Percentiles rank a stretch among this genome's conserved stretches.
phyloP scores from a whole-genome alignment of 2,888 invertebrate species.

The Heliconius cydno region DNA sequence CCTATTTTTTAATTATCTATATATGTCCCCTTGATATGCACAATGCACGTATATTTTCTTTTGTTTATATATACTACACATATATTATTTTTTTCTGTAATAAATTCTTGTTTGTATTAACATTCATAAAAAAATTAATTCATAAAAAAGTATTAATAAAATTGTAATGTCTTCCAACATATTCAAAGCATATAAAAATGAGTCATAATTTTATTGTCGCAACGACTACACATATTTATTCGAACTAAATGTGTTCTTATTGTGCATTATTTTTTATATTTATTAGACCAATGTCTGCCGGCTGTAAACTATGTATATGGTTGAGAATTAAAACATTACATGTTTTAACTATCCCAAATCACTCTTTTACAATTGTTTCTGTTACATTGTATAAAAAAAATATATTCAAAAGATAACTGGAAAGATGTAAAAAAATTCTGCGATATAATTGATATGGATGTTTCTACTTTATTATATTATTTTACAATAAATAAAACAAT shows the following conservation, averaged over 20 bases:
- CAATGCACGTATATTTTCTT: neutral
- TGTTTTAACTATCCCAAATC: too few relatives aligned
- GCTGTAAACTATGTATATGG: neutral
- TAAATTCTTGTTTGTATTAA: neutral
- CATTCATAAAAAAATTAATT: neutral
- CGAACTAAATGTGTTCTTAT: neutral
- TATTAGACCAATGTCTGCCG: neutral
- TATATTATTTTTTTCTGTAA: neutral
- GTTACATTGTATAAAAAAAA: too few relatives aligned
- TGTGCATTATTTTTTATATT: neutral
- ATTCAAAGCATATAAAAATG: neutral
- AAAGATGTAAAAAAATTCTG: too few relatives aligned
- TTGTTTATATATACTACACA: neutral
- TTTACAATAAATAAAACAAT: conserved; percentile 1
- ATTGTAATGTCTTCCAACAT: neutral
- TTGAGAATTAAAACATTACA: neutral
- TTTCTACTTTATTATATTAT: too few relatives aligned
- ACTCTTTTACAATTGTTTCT: too few relatives aligned
- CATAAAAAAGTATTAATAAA: neutral
- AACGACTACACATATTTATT: neutral
- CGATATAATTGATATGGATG: neutral
- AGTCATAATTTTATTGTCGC: neutral
- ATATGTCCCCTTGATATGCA: neutral
- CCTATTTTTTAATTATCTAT: conserved; percentile 48
- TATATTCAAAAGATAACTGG: neutral